Conservation (phyloP, 2,797 vertebrate genomes). For the Eutrigla gurnardus region DNA sequence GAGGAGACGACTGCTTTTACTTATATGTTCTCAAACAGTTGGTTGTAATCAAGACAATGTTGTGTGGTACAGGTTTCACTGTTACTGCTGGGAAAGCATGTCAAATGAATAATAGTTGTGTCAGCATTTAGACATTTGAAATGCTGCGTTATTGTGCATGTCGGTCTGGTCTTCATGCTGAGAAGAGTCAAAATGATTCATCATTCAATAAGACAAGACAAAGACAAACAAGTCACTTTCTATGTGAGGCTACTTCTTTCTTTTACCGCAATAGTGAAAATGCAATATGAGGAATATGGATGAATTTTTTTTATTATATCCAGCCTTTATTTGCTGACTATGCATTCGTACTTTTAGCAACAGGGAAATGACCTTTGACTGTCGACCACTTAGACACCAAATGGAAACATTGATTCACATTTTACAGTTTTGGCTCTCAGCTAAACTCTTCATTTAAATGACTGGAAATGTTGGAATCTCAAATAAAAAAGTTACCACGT, state of each 20-base stretch:
- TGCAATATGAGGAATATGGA: constrained; percentile 35
- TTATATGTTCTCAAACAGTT: constrained; percentile 56
- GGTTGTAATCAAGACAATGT: constrained; percentile 30
- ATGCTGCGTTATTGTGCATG: background rate
- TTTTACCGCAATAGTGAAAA: constrained; percentile 40
- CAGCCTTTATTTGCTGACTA: constrained; percentile 43
- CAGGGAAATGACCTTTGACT: background rate
- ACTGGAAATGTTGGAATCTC: background rate
- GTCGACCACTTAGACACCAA: background rate
- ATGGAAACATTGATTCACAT: background rate
- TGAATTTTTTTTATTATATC: constrained; percentile 47
- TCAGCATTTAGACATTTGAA: background rate
- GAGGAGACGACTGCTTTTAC: constrained; percentile 66
- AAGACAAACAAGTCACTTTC: constrained; percentile 18
- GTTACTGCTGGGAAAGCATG: constrained; percentile 10
- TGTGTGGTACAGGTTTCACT: constrained; percentile 23
- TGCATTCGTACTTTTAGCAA: constrained; percentile 42
- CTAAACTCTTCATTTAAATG: background rate
- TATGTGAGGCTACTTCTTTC: constrained; percentile 32
- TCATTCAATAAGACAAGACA: background rate
- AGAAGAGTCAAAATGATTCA: constrained; percentile 35
- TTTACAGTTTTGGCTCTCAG: background rate
- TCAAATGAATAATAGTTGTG: constrained; percentile 3
- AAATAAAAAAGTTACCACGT: background rate
- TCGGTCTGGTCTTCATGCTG: constrained; percentile 18